phyloP scores from a whole-genome alignment of 2,888 invertebrate species.

The Amblyjoppa proteus region DNA sequence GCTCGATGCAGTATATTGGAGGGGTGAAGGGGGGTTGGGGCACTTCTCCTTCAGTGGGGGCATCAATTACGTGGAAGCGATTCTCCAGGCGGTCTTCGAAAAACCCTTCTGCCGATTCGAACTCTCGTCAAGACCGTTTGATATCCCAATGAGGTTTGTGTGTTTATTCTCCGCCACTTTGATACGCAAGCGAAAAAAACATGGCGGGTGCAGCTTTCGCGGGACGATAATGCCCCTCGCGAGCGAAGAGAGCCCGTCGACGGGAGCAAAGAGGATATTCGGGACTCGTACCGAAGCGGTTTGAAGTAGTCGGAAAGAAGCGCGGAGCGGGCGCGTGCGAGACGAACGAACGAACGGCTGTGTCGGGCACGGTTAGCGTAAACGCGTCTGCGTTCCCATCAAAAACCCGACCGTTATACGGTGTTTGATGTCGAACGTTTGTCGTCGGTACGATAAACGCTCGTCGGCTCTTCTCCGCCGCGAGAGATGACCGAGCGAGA shows the following conservation, averaged over 20 bases:
- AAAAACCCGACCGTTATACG: constrained; percentile 44
- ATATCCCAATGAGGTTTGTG: constrained; percentile 4
- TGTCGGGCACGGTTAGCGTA: constrained; percentile 47
- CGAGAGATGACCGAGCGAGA: constrained; percentile 45
- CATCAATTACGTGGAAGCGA: constrained; percentile 34
- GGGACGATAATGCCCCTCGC: constrained; percentile 1
- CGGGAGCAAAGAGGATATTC: neutral
- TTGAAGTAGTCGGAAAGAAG: constrained; percentile 16
- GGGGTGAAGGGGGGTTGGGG: neutral
- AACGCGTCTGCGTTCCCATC: constrained; percentile 23
- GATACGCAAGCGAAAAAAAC: neutral
- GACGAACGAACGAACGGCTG: constrained; percentile 40
- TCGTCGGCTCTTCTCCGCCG: constrained; percentile 54
- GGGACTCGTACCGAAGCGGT: neutral
- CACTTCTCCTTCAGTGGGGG: constrained; percentile 4
- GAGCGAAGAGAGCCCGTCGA: neutral
- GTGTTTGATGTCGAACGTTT: constrained; percentile 69
- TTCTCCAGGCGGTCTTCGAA: neutral
- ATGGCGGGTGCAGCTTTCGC: neutral
- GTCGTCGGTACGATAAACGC: constrained; percentile 68
- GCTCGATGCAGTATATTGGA: neutral
- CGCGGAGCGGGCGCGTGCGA: constrained; percentile 4
- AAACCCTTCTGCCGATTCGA: constrained; percentile 20
- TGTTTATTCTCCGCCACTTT: constrained; percentile 23
- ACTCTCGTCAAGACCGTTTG: constrained; percentile 29